A percentile compares a stretch with the other conserved stretches of the same genome.
Evolutionary conservation across 2,888 invertebrate genomes (phyloP).

Genomic region (Mesochorus sp.): DNA sequence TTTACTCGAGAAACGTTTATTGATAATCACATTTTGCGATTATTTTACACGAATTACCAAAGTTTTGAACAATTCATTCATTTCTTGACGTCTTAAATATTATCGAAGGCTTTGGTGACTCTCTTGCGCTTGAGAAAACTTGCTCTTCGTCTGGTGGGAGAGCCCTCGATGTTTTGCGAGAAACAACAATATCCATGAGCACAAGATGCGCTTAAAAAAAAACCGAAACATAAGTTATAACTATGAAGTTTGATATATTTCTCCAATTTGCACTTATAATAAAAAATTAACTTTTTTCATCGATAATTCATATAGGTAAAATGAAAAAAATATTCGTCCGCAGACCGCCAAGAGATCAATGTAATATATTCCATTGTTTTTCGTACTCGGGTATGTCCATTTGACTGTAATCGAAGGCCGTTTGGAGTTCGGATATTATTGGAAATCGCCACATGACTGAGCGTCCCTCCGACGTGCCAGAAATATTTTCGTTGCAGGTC

Average conservation of each 20-base stretch:
- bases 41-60: too few species aligned
- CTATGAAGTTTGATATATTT: neutral
- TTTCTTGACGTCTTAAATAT: too few species aligned
- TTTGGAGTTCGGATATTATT: slow-evolving; percentile 38
- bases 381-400: slow-evolving; percentile 35
- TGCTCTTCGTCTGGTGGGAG: slow-evolving; percentile 54
- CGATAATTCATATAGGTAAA: too few species aligned
- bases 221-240: neutral
- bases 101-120: slow-evolving; percentile 55
- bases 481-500: slow-evolving; percentile 53
- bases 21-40: too few species aligned
- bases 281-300: too few species aligned
- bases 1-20: too few species aligned
- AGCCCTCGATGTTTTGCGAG: slow-evolving; percentile 49
- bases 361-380: neutral
- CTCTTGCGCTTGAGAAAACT: slow-evolving; percentile 63
- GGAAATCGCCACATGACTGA: slow-evolving; percentile 55
- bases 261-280: too few species aligned
- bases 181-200: slow-evolving; percentile 59
- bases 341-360: neutral
- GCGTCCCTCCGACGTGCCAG: slow-evolving; percentile 39
- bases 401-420: slow-evolving; percentile 33
- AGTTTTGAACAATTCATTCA: too few species aligned
- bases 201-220: slow-evolving; percentile 42
- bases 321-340: neutral